Evolutionary conservation across 2,113 vertebrate genomes (phyloP).

Genomic region (Otus sunia): DNA sequence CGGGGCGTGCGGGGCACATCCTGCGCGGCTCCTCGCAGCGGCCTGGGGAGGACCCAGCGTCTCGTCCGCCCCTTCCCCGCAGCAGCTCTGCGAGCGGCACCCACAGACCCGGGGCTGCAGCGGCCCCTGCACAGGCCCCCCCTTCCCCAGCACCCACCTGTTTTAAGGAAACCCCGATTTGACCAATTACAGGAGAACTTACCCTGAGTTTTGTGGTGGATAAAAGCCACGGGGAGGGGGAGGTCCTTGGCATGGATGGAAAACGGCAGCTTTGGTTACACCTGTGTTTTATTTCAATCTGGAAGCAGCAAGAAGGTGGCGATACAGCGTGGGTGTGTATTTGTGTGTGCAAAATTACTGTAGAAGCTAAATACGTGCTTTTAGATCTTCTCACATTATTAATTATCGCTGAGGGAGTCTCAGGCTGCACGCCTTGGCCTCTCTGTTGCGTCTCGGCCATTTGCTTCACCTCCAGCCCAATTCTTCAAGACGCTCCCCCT

Average conservation of each 20-base stretch:
- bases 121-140: accelerated
- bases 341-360: background rate
- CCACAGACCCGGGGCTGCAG: background rate
- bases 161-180: background rate
- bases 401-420: background rate
- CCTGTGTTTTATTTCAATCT: background rate
- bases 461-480: background rate
- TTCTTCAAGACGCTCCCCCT: background rate
- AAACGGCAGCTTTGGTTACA: background rate
- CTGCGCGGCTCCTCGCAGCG: accelerated
- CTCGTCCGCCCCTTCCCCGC: background rate
- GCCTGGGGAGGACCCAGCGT: background rate
- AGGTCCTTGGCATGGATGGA: background rate
- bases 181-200: background rate
- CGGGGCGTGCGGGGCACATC: accelerated
- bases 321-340: background rate
- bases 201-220: background rate
- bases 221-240: accelerated
- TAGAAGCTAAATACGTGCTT: accelerated
- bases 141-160: background rate
- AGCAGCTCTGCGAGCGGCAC: background rate
- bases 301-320: background rate
- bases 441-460: accelerated
- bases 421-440: background rate
- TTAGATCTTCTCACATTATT: background rate